Conservation (phyloP, 2,888 invertebrate genomes). For the Oithona nana region DNA sequence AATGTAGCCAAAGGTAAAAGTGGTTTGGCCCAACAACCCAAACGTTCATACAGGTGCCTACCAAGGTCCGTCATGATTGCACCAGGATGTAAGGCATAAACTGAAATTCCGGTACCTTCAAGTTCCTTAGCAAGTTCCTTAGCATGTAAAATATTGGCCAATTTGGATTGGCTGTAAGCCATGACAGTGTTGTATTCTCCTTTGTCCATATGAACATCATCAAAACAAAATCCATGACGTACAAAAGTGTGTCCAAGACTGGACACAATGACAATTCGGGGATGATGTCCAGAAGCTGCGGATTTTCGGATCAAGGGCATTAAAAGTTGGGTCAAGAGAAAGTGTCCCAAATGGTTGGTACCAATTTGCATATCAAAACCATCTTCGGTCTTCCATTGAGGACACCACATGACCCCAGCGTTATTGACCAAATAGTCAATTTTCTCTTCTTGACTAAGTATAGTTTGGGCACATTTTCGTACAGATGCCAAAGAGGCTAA, state of each 20-base stretch:
- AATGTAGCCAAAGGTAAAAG: neutral
- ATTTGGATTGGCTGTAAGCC: constrained; percentile 11
- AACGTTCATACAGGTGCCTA: neutral
- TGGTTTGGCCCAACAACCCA: neutral
- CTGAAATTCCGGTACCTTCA: neutral
- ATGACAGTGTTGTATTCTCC: neutral
- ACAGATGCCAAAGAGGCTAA: constrained; percentile 4
- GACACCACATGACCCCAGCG: constrained; percentile 4
- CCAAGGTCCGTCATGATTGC: neutral
- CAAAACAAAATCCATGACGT: neutral
- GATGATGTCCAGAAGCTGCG: neutral
- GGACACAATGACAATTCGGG: neutral
- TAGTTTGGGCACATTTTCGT: neutral
- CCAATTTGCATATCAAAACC: constrained; percentile 10
- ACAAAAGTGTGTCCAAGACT: neutral
- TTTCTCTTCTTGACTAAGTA: neutral
- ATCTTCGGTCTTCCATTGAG: neutral
- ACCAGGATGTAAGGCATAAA: constrained; percentile 7
- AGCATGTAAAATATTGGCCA: constrained; percentile 7
- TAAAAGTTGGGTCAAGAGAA: neutral
- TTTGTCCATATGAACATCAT: constrained; percentile 6
- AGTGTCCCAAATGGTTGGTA: constrained; percentile 11
- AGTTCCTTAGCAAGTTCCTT: constrained; percentile 1
- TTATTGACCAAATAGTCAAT: constrained; percentile 5
- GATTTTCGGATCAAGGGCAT: neutral